Conservation (phyloP, 2,113 vertebrate genomes). For the Gymnogyps californianus region DNA sequence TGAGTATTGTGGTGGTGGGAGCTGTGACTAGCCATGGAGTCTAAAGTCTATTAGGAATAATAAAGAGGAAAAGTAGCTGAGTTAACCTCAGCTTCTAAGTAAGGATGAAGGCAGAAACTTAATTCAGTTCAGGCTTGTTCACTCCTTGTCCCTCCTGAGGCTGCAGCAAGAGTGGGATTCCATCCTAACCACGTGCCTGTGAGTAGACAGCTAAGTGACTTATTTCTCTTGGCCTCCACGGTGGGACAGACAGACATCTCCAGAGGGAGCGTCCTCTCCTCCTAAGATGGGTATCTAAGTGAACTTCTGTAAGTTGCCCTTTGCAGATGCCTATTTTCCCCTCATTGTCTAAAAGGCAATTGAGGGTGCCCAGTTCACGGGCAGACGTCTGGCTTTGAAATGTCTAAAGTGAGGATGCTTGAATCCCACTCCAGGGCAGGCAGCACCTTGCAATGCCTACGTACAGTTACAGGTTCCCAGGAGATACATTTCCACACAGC, state of each 20-base stretch:
- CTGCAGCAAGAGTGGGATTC: background rate
- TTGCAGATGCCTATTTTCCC: background rate
- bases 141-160: background rate
- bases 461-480: background rate
- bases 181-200: background rate
- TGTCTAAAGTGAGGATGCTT: background rate
- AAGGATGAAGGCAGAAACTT: background rate
- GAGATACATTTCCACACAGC: background rate
- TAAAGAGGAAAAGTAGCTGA: background rate
- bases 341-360: background rate
- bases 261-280: background rate
- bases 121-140: background rate
- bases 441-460: background rate
- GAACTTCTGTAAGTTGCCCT: background rate
- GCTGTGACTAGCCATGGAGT: background rate
- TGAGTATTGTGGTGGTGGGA: background rate
- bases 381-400: background rate
- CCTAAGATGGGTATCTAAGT: background rate
- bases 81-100: background rate
- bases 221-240: background rate
- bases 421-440: background rate
- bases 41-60: constrained; percentile 23
- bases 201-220: background rate
- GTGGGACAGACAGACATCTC: background rate
- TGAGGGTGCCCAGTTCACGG: background rate